These are phyloP conservation scores for Orchestia grillus DNA, from an alignment of 1,140 invertebrate species.

Conservation along the genomic window DNA sequence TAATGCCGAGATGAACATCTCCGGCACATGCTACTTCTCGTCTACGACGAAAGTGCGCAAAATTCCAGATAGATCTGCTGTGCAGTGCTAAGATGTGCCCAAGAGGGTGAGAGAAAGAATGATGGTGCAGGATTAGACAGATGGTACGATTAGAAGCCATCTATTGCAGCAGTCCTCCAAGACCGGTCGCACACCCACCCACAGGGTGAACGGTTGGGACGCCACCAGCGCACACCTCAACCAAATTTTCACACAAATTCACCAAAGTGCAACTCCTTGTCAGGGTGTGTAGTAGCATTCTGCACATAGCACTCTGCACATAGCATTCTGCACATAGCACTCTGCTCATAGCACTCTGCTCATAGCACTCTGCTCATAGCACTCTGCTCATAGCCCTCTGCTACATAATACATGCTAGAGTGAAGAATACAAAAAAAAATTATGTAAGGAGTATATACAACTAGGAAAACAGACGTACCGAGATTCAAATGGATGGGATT, in stretches of 20 bases:
- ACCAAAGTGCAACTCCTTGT: not conserved
- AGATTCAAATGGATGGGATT: no score
- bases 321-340: no score
- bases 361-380: no score
- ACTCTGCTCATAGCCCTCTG: not conserved
- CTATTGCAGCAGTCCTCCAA: not conserved
- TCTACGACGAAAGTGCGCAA: not conserved
- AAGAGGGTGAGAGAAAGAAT: not conserved
- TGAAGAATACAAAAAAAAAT: not conserved
- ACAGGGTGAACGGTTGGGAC: not conserved
- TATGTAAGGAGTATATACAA: no score
- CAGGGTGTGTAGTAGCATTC: not conserved
- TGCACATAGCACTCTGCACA: no score
- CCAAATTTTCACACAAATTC: not conserved
- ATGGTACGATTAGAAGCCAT: constrained; percentile 13
- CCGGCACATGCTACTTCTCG: not conserved
- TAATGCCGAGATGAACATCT: not conserved
- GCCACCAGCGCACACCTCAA: not conserved
- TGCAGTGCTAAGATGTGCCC: not conserved
- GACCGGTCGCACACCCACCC: not conserved
- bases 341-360: no score
- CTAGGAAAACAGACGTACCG: no score
- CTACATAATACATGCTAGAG: not conserved
- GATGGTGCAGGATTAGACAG: constrained; percentile 36
- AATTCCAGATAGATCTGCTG: not conserved